A percentile compares a stretch with the other conserved stretches of the same genome.
phyloP scores from a whole-genome alignment of 2,888 invertebrate species.

The Agrochola litura region DNA sequence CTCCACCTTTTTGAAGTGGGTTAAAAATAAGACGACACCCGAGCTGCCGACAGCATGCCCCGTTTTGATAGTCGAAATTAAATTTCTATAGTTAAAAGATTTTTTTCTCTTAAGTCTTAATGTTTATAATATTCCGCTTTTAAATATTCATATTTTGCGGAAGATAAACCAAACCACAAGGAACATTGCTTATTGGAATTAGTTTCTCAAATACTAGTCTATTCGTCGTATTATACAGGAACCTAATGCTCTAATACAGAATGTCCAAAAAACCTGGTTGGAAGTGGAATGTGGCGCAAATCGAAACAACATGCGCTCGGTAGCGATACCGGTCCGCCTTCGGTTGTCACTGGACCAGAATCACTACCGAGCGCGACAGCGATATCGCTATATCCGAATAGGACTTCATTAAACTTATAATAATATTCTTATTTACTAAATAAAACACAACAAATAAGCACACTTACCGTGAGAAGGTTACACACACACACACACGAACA shows the following conservation, averaged over 20 bases:
- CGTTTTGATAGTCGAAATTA: not conserved
- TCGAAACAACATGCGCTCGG: too few species aligned
- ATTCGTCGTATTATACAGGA: not conserved
- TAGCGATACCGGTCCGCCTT: too few species aligned
- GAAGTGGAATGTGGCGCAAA: not conserved
- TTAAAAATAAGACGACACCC: not conserved
- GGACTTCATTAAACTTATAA: not conserved
- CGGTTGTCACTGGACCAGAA: too few species aligned
- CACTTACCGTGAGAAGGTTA: conserved; percentile 66
- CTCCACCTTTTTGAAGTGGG: too few species aligned
- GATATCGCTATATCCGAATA: too few species aligned
- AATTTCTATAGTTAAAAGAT: too few species aligned
- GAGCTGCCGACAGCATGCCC: not conserved
- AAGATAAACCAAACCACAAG: not conserved
- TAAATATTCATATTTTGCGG: too few species aligned
- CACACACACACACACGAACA: conserved; percentile 58
- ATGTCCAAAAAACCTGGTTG: not conserved
- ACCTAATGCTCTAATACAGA: not conserved
- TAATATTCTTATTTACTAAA: not conserved
- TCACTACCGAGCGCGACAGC: too few species aligned
- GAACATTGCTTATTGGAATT: not conserved
- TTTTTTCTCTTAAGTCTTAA: too few species aligned
- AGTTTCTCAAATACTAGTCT: not conserved
- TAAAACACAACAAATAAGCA: conserved; percentile 58
- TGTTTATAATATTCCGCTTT: too few species aligned